Base-by-base conservation (phyloP, 2,113 vertebrate species). In the Crotophaga sulcirostris region DNA sequence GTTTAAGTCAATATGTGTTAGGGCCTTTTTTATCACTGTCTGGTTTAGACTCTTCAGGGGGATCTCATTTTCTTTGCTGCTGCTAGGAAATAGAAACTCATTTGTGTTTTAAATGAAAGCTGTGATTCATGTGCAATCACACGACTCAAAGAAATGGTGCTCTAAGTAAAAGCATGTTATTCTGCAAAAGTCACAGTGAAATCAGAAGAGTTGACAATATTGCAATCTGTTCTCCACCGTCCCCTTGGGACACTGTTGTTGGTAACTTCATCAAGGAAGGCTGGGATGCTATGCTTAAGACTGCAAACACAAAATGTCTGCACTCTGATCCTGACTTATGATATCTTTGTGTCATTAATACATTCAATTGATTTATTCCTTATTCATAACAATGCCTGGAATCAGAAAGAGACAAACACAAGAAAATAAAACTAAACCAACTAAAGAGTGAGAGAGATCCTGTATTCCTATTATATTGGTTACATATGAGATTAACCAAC, bases 51-150 rank as follows among this genome's bases (percentile, higher is more conserved):
- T 89, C 55, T 96, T 94, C 78, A 73, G 64, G 81, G 78, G 75
- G 84, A 91, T 93, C 84, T 85, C 66, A 84, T 90, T 96, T 94
- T 85, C 89, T 79, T 58, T 73, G 59, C 91, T 93, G 84, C 93
- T 90, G 84, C 75, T 84, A 73, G 70, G 81, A 95, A 93, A 91
- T 75, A 92, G 86, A 89, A 95, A 89, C 80, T 95, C 91, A 91
- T 94, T 92, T 96, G 94, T 92, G 94, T 95, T 96, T 93, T 96
- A 96, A 95, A 96, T 80, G 87, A 95, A 96, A 96, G 75, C 87
- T 95, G 95, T 94, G 87, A 95, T 94, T 93, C 91, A 87, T 74
- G 84, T 84, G 89, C 91, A 93, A 86, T 93, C 91, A 91, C 78
- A 87, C 67, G 84, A 89, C 51, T 92, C 90, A 62, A 70, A 82